Base-by-base conservation (phyloP, 2,888 invertebrate species). In the Graphium colonna region DNA sequence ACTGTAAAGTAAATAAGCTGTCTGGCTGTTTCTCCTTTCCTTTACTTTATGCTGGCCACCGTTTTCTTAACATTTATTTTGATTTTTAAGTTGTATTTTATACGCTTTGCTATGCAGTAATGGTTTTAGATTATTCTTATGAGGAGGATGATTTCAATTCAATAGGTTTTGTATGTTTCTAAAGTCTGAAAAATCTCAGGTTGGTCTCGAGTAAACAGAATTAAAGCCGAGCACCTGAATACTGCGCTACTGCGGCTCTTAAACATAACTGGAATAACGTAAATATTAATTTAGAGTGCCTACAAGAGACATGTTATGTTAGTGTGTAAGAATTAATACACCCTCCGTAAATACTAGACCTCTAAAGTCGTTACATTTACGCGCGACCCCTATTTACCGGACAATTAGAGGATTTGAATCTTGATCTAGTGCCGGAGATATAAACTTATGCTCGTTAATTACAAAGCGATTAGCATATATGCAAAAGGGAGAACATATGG, bases 401-500 rank as follows among this genome's bases (percentile, higher is more conserved):
- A 48, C 47, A 43, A 52, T 31, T 41, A 43, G 47, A 48, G 48
- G 52, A 52, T 52, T 52, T 52, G 26, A 13, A 42, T 26, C 52
- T 48, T 43, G 52, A 52, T 52, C 47, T 47, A 52, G 42, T 38
- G 48, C 28, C 38, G 5, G 12, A 3, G 47, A 41, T 33, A 41
- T 41, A 47, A 52, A 47, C 43, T 17, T 13, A 26, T 38, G 42
- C 17, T 42, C 41, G 43, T 52, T 43, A 52, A 48, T 47, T 42
- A 42, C 47, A 38, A 13, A 39, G 26, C 39, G 36, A 46, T 47
- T 47, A 38, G 42, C 51, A 31, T 47, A 21, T 42, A 47, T 46
- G 41, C 39, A 46, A 1, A 38, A 12, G 16, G 13, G 33, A 41
- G 21, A 17, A 10, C 15, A 21, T 28, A 45, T 18, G 15, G 21